These are phyloP conservation scores for Macrosiphum euphorbiae DNA, from an alignment of 2,888 invertebrate species.

Conservation along the genomic window DNA sequence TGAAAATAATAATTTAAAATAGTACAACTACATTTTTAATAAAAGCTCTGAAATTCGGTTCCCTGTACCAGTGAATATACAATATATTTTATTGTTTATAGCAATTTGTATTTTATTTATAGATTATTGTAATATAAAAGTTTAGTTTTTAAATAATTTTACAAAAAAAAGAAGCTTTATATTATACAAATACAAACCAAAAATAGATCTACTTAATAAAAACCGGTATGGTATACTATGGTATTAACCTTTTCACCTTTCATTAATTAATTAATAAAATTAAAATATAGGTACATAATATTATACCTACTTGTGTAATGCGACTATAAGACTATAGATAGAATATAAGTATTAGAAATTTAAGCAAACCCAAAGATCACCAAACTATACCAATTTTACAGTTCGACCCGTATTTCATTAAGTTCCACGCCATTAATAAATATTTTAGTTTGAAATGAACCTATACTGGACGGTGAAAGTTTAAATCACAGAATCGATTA, in stretches of 20 bases:
- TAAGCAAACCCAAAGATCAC: neutral
- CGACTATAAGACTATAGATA: too few species aligned
- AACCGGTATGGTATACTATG: too few species aligned
- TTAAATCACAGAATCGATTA: neutral
- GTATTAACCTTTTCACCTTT: too few species aligned
- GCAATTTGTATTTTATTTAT: neutral
- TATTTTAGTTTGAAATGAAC: neutral
- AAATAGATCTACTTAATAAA: conserved; percentile 38
- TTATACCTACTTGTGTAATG: too few species aligned
- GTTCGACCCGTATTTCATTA: neutral
- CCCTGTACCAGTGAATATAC: neutral
- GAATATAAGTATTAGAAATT: neutral
- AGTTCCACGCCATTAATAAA: neutral
- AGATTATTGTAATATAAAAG: neutral
- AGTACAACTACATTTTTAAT: neutral
- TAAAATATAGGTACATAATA: too few species aligned
- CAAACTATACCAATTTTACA: neutral
- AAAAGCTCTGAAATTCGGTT: neutral
- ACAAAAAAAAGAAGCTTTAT: neutral
- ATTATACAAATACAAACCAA: neutral
- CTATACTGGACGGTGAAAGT: neutral
- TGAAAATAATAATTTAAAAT: neutral
- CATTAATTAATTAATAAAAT: too few species aligned
- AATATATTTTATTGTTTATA: too few species aligned
- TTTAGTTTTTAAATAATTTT: neutral